Evolutionary conservation across 2,113 vertebrate genomes (phyloP).

Genomic region (Clupea harengus): DNA sequence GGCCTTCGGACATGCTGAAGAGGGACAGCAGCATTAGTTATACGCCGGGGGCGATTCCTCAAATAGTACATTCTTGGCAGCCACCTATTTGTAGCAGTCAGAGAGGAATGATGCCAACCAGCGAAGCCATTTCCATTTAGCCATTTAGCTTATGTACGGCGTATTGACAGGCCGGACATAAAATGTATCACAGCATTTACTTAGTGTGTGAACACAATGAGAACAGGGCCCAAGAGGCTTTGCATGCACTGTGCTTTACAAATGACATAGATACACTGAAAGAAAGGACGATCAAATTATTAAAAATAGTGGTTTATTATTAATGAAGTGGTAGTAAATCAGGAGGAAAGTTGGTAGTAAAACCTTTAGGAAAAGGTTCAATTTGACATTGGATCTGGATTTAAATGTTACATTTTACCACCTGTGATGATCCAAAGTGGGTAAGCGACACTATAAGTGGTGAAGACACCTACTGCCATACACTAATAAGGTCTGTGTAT

Average conservation of each 20-base stretch:
- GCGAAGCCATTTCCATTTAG: neutral
- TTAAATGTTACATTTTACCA: neutral
- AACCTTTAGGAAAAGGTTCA: neutral
- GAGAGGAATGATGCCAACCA: neutral
- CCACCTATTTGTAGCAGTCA: neutral
- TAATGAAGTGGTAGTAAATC: neutral
- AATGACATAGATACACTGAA: neutral
- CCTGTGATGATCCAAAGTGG: neutral
- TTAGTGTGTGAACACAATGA: neutral
- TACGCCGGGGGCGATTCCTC: neutral
- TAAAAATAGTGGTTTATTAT: neutral
- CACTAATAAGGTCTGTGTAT: neutral
- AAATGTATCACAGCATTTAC: neutral
- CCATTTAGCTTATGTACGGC: neutral
- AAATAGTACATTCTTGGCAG: slow-evolving; percentile 5
- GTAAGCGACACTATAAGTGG: neutral
- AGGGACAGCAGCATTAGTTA: neutral
- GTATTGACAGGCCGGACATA: neutral
- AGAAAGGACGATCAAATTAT: too few relatives aligned
- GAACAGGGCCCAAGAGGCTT: neutral
- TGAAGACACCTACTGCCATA: neutral
- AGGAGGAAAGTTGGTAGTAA: neutral
- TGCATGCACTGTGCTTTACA: neutral
- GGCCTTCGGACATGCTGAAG: neutral
- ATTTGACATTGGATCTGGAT: neutral